Evolutionary conservation across 2,113 vertebrate species (phyloP).

Genomic region (Pseudopipra pipra): DNA sequence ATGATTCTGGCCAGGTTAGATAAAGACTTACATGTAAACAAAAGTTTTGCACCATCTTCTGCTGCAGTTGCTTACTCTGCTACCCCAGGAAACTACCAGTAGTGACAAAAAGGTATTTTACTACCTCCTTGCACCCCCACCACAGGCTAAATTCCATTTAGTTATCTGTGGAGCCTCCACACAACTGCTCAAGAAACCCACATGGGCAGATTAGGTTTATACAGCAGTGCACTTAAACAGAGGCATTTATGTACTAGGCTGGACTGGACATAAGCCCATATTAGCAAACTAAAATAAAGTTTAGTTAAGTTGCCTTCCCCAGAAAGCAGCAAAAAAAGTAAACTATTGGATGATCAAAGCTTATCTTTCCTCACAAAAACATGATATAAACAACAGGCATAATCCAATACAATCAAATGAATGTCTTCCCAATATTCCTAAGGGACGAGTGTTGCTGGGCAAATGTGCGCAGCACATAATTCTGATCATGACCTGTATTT

Average conservation of each 20-base stretch:
- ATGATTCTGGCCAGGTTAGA: background rate
- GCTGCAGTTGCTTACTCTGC: background rate
- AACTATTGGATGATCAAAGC: background rate
- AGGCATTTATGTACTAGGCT: background rate
- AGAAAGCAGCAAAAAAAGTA: background rate
- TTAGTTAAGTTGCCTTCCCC: background rate
- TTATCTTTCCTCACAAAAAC: background rate
- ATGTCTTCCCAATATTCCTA: background rate
- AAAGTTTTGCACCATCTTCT: background rate
- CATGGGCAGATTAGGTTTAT: background rate
- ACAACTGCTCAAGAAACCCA: background rate
- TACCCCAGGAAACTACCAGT: background rate
- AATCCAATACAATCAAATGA: background rate
- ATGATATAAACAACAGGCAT: background rate
- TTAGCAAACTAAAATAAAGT: background rate
- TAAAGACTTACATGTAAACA: background rate
- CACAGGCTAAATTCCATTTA: background rate
- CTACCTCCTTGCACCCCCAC: background rate
- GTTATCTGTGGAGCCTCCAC: background rate
- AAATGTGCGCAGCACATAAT: background rate
- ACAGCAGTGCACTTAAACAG: background rate
- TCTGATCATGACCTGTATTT: background rate
- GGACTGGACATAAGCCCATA: background rate
- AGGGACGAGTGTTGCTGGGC: background rate
- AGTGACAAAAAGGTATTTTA: background rate